phyloP scores from a whole-genome alignment of 2,888 invertebrate species.

The Ecliptopera silaceata region DNA sequence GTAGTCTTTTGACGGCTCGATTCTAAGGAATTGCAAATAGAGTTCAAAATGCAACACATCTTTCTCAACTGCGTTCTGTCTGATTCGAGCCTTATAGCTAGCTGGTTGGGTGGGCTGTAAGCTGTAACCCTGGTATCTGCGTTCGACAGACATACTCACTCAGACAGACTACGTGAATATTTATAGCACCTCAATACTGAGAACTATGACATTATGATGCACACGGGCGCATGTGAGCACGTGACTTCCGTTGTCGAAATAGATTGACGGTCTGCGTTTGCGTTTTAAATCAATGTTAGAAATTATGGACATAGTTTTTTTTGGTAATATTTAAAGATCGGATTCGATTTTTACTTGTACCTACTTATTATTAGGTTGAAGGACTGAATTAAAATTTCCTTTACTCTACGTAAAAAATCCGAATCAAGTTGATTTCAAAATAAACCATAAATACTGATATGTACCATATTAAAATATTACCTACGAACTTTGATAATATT shows the following conservation, averaged over 20 bases:
- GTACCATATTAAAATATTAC: too few relatives aligned
- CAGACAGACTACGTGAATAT: slow-evolving; percentile 51
- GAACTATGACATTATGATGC: slow-evolving; percentile 72
- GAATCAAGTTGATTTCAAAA: too few relatives aligned
- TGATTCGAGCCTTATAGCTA: slow-evolving; percentile 39
- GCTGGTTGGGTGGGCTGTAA: slow-evolving; percentile 61
- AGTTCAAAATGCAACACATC: not conserved
- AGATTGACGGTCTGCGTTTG: slow-evolving; percentile 54
- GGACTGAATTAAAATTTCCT: too few relatives aligned
- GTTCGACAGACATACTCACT: slow-evolving; percentile 28
- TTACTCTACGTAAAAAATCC: too few relatives aligned
- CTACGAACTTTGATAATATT: too few relatives aligned
- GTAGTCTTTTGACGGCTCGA: not conserved
- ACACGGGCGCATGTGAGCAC: slow-evolving; percentile 56
- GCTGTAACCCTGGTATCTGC: slow-evolving; percentile 1
- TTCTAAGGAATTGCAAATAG: not conserved
- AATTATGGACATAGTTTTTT: slow-evolving; percentile 16
- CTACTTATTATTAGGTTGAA: too few relatives aligned
- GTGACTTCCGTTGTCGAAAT: slow-evolving; percentile 76
- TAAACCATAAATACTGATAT: too few relatives aligned
- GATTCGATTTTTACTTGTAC: too few relatives aligned
- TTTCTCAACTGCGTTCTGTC: not conserved
- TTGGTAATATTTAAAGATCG: not conserved
- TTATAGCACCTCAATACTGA: slow-evolving; percentile 65
- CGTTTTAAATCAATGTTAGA: slow-evolving; percentile 23